Conservation (phyloP, 2,888 invertebrate genomes). For the Apocheima hispidaria region DNA sequence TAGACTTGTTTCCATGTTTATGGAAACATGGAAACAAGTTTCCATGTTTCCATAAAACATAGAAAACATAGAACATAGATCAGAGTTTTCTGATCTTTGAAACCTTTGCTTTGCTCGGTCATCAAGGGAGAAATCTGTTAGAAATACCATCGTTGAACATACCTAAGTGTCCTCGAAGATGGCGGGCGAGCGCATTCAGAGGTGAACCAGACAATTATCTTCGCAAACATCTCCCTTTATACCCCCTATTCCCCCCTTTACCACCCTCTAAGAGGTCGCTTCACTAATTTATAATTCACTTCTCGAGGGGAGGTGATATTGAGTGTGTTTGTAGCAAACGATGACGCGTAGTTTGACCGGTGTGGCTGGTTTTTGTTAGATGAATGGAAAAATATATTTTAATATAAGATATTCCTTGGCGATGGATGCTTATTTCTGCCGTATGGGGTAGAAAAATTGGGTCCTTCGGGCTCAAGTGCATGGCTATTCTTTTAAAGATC, state of each 20-base stretch:
- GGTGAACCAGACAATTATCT: slow-evolving; percentile 48
- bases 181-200: slow-evolving; percentile 17
- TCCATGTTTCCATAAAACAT: no score
- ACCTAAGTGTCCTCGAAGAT: slow-evolving; percentile 19
- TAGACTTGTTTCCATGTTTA: no score
- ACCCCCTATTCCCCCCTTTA: background rate
- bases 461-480: no score
- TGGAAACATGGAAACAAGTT: no score
- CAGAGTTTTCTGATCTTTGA: no score
- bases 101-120: no score
- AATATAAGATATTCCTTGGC: no score
- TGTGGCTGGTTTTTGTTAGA: background rate
- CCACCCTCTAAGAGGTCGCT: slow-evolving; percentile 29
- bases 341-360: slow-evolving; percentile 31
- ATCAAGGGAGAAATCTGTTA: slow-evolving; percentile 9
- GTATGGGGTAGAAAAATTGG: no score
- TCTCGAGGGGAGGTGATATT: slow-evolving; percentile 14
- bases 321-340: slow-evolving; percentile 42
- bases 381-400: background rate
- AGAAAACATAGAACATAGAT: no score
- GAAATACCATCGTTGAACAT: slow-evolving; percentile 15
- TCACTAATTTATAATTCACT: slow-evolving; percentile 47
- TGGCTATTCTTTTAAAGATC: no score
- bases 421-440: no score
- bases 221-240: slow-evolving; percentile 34